Percentiles rank a stretch among this genome's conserved stretches.
phyloP scores from a whole-genome alignment of 2,797 vertebrate genomes.

The Melanotaenia boesemani region DNA sequence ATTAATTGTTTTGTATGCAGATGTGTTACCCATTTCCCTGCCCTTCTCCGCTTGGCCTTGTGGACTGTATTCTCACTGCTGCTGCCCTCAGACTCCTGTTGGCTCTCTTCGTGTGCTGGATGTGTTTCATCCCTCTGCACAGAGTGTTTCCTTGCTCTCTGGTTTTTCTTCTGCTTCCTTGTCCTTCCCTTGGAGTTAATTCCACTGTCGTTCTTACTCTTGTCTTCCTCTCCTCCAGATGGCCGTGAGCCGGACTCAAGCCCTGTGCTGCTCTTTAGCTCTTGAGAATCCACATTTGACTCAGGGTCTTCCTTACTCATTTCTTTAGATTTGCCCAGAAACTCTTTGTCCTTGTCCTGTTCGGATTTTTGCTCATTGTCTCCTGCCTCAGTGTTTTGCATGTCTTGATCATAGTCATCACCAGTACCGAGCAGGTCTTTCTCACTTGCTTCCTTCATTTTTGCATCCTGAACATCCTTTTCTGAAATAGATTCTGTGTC shows the following conservation, averaged over 20 bases:
- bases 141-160: conserved; percentile 70
- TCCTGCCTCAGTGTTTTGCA: conserved; percentile 52
- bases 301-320: conserved; percentile 16
- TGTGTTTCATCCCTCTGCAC: conserved; percentile 70
- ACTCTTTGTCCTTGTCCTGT: conserved; percentile 33
- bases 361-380: conserved; percentile 38
- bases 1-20: neutral
- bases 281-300: conserved; percentile 27
- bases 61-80: conserved; percentile 56
- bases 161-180: conserved; percentile 75
- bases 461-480: conserved; percentile 18
- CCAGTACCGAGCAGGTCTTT: conserved; percentile 39
- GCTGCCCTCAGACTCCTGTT: conserved; percentile 46
- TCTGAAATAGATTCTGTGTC: conserved; percentile 24
- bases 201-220: conserved; percentile 61
- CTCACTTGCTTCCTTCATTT: conserved; percentile 36
- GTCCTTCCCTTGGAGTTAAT: conserved; percentile 62
- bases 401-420: conserved; percentile 58
- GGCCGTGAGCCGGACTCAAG: conserved; percentile 7
- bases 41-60: conserved; percentile 65
- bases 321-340: conserved; percentile 25
- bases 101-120: conserved; percentile 37
- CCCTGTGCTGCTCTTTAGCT: conserved; percentile 40
- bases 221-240: conserved; percentile 54
- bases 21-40: conserved; percentile 82